A percentile compares a stretch with the other conserved stretches of the same genome.
phyloP scores from a whole-genome alignment of 2,797 vertebrate species.

The Eremophila alpestris region DNA sequence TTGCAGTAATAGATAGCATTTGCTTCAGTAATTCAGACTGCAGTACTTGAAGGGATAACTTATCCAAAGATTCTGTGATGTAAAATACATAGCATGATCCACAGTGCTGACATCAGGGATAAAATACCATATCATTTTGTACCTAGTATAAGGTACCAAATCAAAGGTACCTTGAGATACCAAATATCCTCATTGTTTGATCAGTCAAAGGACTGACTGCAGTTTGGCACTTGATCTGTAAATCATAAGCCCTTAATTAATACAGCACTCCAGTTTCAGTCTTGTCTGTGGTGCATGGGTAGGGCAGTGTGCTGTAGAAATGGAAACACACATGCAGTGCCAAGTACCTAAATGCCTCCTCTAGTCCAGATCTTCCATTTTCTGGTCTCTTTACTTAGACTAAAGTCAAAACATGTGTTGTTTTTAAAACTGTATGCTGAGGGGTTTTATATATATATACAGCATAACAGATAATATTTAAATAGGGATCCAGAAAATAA shows the following conservation, averaged over 20 bases:
- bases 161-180: no score
- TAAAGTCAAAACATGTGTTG: background rate
- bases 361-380: background rate
- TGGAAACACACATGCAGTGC: background rate
- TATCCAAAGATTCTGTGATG: background rate
- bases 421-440: background rate
- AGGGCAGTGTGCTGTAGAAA: background rate
- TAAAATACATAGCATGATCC: background rate
- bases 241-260: background rate
- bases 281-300: background rate
- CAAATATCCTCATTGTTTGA: no score
- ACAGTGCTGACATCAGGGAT: background rate
- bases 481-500: background rate
- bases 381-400: background rate
- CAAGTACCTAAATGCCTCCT: background rate
- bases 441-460: fast-evolving
- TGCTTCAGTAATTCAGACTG: background rate
- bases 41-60: background rate
- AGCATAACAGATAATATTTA: background rate
- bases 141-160: no score
- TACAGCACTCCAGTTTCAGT: background rate
- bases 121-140: background rate
- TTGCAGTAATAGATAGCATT: background rate
- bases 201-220: background rate
- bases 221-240: background rate